Evolutionary conservation across 2,797 vertebrate genomes (phyloP).

Genomic region (Pantherophis vulpinus): DNA sequence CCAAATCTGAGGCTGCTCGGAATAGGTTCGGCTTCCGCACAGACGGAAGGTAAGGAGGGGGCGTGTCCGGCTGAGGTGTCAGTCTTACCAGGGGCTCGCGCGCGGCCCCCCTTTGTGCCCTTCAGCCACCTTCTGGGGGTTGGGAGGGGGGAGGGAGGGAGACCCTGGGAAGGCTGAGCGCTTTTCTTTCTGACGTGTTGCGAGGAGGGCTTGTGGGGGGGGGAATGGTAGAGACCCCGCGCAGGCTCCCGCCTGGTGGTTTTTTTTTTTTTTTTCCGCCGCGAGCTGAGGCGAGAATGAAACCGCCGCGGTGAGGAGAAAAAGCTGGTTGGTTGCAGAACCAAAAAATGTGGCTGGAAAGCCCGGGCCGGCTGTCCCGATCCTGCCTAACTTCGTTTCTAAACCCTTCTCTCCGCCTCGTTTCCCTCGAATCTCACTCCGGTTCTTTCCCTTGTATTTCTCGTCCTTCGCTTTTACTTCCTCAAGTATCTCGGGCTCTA

Average conservation of each 20-base stretch:
- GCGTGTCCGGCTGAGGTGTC: background rate
- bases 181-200: background rate
- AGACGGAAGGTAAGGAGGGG: background rate
- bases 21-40: background rate
- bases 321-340: background rate
- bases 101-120: background rate
- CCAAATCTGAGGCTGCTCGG: fast-evolving
- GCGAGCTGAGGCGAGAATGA: background rate
- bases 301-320: background rate
- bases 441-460: background rate
- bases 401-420: background rate
- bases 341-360: background rate
- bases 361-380: background rate
- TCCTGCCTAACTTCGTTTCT: background rate
- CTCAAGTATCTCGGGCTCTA: background rate
- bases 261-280: no score
- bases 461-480: background rate
- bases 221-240: background rate
- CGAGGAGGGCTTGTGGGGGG: no score
- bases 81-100: background rate
- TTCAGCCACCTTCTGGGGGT: background rate
- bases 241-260: background rate
- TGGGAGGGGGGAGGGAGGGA: background rate
- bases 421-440: background rate
- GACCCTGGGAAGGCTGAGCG: background rate